A percentile compares a stretch with the other conserved stretches of the same genome.
Evolutionary conservation across 1,140 invertebrate genomes (phyloP).

Genomic region (Bombus impatiens): DNA sequence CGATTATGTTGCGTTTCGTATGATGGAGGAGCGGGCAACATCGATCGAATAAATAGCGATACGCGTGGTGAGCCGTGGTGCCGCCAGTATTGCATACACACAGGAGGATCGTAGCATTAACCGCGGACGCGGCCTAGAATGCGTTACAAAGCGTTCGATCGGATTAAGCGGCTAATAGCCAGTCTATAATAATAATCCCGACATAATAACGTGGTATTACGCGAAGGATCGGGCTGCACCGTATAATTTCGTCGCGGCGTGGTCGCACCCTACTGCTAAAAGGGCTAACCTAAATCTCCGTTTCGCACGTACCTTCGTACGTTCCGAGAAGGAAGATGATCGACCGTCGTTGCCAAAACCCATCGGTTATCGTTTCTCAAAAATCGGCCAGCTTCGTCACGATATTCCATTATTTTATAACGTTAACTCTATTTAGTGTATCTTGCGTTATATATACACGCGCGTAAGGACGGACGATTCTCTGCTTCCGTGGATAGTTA

Average conservation of each 20-base stretch:
- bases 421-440: too few relatives aligned
- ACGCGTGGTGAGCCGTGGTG: constrained; percentile 10
- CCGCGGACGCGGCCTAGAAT: constrained; percentile 64
- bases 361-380: neutral
- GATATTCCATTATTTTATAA: too few relatives aligned
- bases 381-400: neutral
- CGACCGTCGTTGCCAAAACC: neutral
- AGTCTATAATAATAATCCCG: constrained; percentile 71
- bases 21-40: constrained; percentile 12
- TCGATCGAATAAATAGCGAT: constrained; percentile 57
- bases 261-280: constrained; percentile 55
- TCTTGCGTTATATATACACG: too few relatives aligned
- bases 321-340: constrained; percentile 4
- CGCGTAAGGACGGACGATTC: too few relatives aligned
- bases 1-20: constrained; percentile 40
- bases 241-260: constrained; percentile 66
- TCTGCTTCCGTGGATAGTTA: too few relatives aligned
- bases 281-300: constrained; percentile 61
- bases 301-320: constrained; percentile 53
- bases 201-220: constrained; percentile 70
- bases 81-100: constrained; percentile 31
- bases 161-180: constrained; percentile 70
- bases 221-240: constrained; percentile 58
- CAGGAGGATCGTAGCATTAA: constrained; percentile 58
- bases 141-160: constrained; percentile 71